These are phyloP conservation scores for Aulostomus chinensis DNA, from an alignment of 2,797 vertebrate species.

Conservation along the genomic window DNA sequence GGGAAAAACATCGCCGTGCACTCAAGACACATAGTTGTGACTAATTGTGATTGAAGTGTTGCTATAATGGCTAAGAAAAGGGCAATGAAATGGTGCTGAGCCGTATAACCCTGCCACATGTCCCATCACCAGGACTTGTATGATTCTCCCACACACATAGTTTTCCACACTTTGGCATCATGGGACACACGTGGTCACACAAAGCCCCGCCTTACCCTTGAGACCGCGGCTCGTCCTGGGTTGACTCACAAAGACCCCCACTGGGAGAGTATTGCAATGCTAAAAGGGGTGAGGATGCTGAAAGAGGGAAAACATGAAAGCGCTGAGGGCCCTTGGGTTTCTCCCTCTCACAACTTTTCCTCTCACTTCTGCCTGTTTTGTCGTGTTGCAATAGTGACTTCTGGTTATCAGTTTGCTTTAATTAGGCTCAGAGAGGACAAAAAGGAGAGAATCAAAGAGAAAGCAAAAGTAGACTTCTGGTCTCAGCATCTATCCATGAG, in stretches of 20 bases:
- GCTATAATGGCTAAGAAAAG: too few species aligned
- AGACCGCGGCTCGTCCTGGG: constrained; percentile 42
- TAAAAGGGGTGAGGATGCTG: constrained; percentile 62
- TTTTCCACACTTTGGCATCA: not conserved
- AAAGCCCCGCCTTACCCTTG: constrained; percentile 8
- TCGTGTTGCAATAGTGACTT: constrained; percentile 42
- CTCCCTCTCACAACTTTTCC: constrained; percentile 19
- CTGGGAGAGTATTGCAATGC: constrained; percentile 24
- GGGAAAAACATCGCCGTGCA: too few species aligned
- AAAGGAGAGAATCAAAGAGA: constrained; percentile 35
- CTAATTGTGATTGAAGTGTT: too few species aligned
- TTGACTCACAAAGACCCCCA: constrained; percentile 41
- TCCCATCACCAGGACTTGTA: too few species aligned
- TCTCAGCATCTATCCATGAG: constrained; percentile 51
- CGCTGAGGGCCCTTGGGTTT: constrained; percentile 40
- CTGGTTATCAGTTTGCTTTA: constrained; percentile 41
- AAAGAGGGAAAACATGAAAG: constrained; percentile 73
- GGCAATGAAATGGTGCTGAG: too few species aligned
- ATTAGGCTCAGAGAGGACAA: constrained; percentile 27
- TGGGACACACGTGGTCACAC: not conserved
- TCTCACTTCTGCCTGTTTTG: constrained; percentile 25
- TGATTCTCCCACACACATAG: too few species aligned
- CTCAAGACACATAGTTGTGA: too few species aligned
- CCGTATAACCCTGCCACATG: too few species aligned
- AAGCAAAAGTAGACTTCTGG: constrained; percentile 30